Percentiles rank a stretch among this genome's conserved stretches.
phyloP scores from a whole-genome alignment of 2,797 vertebrate species.

The Myotis daubentonii region DNA sequence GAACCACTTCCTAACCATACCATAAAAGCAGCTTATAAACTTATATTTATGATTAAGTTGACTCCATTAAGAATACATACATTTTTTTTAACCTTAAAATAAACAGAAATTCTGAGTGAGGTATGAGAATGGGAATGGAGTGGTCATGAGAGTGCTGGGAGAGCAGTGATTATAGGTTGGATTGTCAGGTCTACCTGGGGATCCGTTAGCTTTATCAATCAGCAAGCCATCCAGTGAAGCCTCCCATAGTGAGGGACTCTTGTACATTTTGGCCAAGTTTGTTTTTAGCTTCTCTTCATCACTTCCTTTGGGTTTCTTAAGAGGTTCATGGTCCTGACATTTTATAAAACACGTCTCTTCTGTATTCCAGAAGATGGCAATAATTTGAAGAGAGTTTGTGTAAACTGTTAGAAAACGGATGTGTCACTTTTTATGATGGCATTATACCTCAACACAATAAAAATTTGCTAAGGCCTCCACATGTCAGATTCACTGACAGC shows the following conservation, averaged over 20 bases:
- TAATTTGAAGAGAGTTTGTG: not conserved
- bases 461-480: not conserved
- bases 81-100: not conserved
- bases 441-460: not conserved
- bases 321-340: not conserved
- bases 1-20: slow-evolving; percentile 11
- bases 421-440: not conserved
- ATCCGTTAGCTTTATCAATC: not conserved
- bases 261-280: not conserved
- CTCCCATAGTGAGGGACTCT: not conserved
- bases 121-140: not conserved
- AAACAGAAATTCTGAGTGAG: not conserved
- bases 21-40: not conserved
- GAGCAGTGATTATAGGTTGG: not conserved
- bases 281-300: not conserved
- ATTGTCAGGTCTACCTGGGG: not conserved
- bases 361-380: not conserved
- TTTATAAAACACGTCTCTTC: not conserved
- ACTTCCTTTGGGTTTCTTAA: not conserved
- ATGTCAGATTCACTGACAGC: not conserved
- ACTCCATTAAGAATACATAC: not conserved
- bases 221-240: not conserved
- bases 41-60: not conserved
- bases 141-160: not conserved
- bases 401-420: not conserved